Base-by-base conservation (phyloP, 1,140 invertebrate species). In the Bombus difficillimus region DNA sequence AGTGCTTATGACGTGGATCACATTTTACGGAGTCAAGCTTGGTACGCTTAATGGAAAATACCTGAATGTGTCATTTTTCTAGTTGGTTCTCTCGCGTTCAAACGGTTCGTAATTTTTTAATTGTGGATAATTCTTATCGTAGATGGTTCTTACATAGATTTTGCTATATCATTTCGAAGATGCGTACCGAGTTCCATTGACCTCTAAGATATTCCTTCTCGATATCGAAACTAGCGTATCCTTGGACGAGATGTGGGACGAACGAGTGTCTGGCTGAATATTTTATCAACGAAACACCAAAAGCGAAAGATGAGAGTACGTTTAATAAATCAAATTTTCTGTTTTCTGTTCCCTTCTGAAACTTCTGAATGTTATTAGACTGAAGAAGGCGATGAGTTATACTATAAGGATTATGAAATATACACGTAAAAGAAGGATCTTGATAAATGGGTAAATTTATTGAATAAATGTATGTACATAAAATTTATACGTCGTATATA, bases 281-380 rank as follows among this genome's bases (percentile, higher is more conserved):
- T 88, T 89, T 86, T 53, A 88, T 86, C 74, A 74, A 57, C 68
- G 72, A 57, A 77, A 81, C 59, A 68, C 79, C 66, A 53, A 53
- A 75, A 82, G 25, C 6, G 18, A 15, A 3, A 12, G 32, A 69
- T 39, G 53, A 32, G 25, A 68, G n/a, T n/a, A 28, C 25, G 34
- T 41, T 39, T 22, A 75, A 69, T 59, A 22, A 72, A 71, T 79
- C 66, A 43, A 34, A 64, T 80, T n/a, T n/a, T n/a, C n/a, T 8
- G n/a, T 47, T 84, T 62, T n/a, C 15, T 37, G 10, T 62, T 57
- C 47, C 8, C 43, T 34, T 53, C 9, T 25, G 43, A 9, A 13
- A 10, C 3, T n/a, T 2, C 43, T 12, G 37, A 37, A n/a, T 32
- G 15, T 32, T 66, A 18, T 66, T 32, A 8, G 22, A 43, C 8